A percentile compares a stretch with the other conserved stretches of the same genome.
Evolutionary conservation across 1,140 invertebrate species (phyloP).

Genomic region (Rhopalosiphum maidis): DNA sequence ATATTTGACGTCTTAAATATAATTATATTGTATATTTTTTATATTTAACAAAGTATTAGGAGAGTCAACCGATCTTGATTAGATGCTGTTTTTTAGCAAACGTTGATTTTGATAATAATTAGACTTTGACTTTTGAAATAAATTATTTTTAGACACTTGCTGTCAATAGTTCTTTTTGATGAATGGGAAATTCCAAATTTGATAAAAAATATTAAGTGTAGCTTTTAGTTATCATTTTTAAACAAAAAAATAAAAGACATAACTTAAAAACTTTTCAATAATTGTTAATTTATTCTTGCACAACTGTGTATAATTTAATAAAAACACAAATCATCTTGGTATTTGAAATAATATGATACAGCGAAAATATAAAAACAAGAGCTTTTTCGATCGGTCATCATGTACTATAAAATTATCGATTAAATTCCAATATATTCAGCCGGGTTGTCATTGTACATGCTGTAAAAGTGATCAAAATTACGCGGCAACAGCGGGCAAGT

Average conservation of each 20-base stretch:
- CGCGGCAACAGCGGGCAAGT: neutral
- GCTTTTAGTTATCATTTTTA: no score
- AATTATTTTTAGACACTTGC: no score
- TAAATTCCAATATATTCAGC: neutral
- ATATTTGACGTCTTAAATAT: neutral
- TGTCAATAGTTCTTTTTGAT: no score
- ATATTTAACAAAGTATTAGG: neutral
- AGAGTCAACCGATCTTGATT: neutral
- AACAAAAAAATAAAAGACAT: no score
- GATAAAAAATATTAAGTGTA: no score
- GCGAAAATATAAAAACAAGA: neutral
- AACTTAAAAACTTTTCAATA: neutral
- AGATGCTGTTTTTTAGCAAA: neutral
- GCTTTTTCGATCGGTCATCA: neutral
- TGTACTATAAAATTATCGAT: neutral
- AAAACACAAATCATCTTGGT: neutral
- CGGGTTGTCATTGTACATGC: neutral
- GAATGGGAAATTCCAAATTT: no score
- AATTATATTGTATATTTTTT: neutral
- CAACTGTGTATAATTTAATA: neutral
- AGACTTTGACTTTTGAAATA: no score
- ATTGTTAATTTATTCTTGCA: neutral
- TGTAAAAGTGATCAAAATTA: neutral
- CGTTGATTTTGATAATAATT: neutral
- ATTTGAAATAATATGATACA: neutral